Base-by-base conservation (phyloP, 2,888 invertebrate genomes). In the Drosophila ochracea region DNA sequence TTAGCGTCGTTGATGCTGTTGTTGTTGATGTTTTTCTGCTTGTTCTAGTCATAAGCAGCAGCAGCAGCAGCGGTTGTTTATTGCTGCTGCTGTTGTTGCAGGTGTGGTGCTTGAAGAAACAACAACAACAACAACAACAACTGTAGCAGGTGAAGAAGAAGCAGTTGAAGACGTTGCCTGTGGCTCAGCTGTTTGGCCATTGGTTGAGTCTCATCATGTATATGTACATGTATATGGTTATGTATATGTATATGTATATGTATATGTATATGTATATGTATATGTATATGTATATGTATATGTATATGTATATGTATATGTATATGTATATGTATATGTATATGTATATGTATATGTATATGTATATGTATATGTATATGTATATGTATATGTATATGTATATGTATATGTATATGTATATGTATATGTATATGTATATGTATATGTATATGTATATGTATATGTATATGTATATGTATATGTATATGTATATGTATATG, bases 151-250 rank as follows among this genome's bases (percentile, higher is more conserved):
- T 49, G 43, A 35, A 60, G 35, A 37, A 52, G 60, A 43, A 50
- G 39, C 19, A 71, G 35, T 35, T 57, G 57, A 69, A 68, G 57
- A 61, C 63, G 61, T 76, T 77, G 81, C 81, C 78, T 62, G 65
- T 74, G 78, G 78, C 81, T 81, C 83, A 83, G 84, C 84, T 83
- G 84, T 82, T 82, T 81, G 78, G 62, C 63, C 73, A 76, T 65
- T 68, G 73, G 61, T 47, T 76, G 49, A 28, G 61, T 61, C 43
- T 57, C 52, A 39, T 49, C 2, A 25, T 25, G 25, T 25, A 2
- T 25, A 1, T 25, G 25, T 25, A 25, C 2, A 25, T 25, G 25
- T 25, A 25, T 25, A 25, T 25, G 25, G 1, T 2, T 25, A 25
- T 25, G 25, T 25, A 25, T 25, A 25, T 25, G 25, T 25, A 25